These are phyloP conservation scores for Holothuria scabra DNA, from an alignment of 53 echinoderm and acorn worm genomes.

Conservation along the genomic window DNA sequence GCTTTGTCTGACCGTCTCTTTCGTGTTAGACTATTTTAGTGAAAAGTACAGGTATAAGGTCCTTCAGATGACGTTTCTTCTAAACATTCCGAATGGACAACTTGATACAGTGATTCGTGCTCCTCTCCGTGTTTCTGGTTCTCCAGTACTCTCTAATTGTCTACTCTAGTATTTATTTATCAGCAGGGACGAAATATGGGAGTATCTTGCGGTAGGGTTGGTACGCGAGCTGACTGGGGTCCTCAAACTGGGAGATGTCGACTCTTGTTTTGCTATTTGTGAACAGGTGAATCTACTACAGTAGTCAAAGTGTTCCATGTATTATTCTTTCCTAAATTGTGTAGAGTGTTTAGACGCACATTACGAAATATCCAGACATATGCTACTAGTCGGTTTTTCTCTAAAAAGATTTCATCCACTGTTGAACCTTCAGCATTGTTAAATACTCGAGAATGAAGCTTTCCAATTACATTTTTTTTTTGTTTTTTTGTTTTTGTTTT, in stretches of 20 bases:
- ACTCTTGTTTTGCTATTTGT: conserved; percentile 17
- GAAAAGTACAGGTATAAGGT: too few relatives aligned
- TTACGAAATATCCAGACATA: too few relatives aligned
- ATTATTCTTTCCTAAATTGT: not conserved
- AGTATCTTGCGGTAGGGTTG: conserved; percentile 22
- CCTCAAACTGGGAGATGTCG: conserved; percentile 32
- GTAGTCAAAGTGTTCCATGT: conserved; percentile 1
- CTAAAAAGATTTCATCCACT: too few relatives aligned
- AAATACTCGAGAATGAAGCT: too few relatives aligned
- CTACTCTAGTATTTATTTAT: conserved; percentile 28
- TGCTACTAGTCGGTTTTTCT: too few relatives aligned
- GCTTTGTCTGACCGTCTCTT: too few relatives aligned
- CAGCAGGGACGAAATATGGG: conserved; percentile 25
- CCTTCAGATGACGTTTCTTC: conserved; percentile 7
- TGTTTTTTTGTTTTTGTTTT: too few relatives aligned
- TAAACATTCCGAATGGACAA: conserved; percentile 39
- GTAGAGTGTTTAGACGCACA: too few relatives aligned
- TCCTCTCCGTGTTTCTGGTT: not conserved
- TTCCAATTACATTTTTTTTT: too few relatives aligned
- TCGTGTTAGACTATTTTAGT: too few relatives aligned
- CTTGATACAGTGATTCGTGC: conserved; percentile 27
- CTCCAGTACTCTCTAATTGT: conserved; percentile 22
- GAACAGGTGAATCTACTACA: conserved; percentile 28
- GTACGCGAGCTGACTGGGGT: not conserved
- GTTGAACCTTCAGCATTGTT: too few relatives aligned